Conservation (phyloP, 2,113 vertebrate genomes). For the Oreotragus oreotragus region DNA sequence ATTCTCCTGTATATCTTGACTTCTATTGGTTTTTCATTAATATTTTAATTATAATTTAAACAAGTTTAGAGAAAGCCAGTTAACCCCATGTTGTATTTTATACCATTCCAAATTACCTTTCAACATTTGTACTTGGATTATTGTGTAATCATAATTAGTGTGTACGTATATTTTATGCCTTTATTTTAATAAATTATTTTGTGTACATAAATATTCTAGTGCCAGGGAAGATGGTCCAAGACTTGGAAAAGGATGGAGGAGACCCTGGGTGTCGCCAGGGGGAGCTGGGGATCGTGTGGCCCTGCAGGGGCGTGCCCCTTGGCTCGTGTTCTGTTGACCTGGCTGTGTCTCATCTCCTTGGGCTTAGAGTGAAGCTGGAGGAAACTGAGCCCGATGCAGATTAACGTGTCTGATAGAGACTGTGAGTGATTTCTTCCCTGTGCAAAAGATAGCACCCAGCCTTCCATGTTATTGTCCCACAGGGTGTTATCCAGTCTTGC, state of each 20-base stretch:
- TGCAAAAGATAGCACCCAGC: no score
- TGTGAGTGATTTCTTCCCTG: neutral
- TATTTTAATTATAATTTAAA: slow-evolving; percentile 11
- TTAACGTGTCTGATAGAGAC: neutral
- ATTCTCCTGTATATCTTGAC: neutral
- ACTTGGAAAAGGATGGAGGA: neutral
- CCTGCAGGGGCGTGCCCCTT: neutral
- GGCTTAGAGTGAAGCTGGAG: neutral
- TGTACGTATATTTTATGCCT: neutral
- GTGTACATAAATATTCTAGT: neutral
- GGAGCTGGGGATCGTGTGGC: neutral
- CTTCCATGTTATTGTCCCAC: neutral
- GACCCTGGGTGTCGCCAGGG: neutral
- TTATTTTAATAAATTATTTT: neutral
- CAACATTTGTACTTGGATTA: neutral
- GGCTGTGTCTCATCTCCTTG: neutral
- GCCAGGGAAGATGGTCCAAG: neutral
- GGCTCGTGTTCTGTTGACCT: neutral
- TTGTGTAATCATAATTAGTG: neutral
- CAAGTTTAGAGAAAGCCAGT: neutral
- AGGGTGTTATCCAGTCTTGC: neutral
- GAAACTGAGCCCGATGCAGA: neutral
- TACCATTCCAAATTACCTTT: neutral
- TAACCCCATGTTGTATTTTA: neutral
- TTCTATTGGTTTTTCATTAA: neutral